Evolutionary conservation across 1,140 invertebrate species (phyloP).

Genomic region (Zaprionus inermis): DNA sequence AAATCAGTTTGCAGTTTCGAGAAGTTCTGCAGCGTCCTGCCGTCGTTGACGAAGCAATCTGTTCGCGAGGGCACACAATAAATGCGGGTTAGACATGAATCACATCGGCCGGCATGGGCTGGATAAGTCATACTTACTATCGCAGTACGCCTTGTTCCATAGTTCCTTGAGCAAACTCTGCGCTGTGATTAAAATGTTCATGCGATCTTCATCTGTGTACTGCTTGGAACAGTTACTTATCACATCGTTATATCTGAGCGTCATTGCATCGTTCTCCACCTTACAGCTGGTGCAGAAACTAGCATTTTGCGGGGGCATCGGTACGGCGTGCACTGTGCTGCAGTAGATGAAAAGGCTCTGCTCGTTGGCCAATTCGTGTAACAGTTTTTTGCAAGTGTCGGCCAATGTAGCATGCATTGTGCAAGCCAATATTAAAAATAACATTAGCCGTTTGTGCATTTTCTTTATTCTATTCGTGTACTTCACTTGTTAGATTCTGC

Average conservation of each 20-base stretch:
- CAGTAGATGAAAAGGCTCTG: slow-evolving; percentile 66
- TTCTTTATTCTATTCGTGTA: not conserved
- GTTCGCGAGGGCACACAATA: too few species aligned
- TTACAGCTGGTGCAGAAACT: slow-evolving; percentile 56
- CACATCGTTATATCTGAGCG: slow-evolving; percentile 4
- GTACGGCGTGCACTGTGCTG: slow-evolving; percentile 61
- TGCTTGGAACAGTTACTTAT: slow-evolving; percentile 56
- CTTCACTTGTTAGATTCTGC: not conserved
- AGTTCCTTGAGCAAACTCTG: slow-evolving; percentile 56
- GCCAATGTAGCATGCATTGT: not conserved
- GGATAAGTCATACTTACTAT: slow-evolving; percentile 50
- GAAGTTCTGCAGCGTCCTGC: slow-evolving; percentile 33
- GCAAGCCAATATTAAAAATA: slow-evolving; percentile 11
- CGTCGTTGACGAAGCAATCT: slow-evolving; percentile 40
- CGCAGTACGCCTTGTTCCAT: slow-evolving; percentile 69
- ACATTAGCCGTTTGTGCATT: not conserved
- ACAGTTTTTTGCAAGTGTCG: not conserved
- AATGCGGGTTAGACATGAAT: not conserved
- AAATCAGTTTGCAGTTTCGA: not conserved
- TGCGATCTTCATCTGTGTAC: slow-evolving; percentile 68
- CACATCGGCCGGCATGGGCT: not conserved
- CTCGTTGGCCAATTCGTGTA: slow-evolving; percentile 44
- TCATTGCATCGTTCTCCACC: not conserved
- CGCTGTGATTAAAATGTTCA: slow-evolving; percentile 66
- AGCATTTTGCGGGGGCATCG: slow-evolving; percentile 20